A percentile compares a stretch with the other conserved stretches of the same genome.
Conservation (phyloP, 2,888 invertebrate genomes). For the Nipponacmea schrenckii region DNA sequence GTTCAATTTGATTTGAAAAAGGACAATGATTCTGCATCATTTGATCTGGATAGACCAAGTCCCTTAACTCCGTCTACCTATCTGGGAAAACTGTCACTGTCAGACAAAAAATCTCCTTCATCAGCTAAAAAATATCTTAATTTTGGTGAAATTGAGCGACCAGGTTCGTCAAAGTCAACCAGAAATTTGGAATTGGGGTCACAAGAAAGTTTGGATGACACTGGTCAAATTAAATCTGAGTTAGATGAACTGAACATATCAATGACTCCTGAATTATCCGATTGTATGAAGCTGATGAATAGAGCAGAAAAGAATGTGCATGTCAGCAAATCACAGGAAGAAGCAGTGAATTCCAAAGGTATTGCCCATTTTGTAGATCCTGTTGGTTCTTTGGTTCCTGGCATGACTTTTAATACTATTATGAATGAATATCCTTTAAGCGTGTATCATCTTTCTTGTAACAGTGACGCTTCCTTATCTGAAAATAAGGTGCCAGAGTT, state of each 20-base stretch:
- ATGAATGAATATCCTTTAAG: too few species aligned
- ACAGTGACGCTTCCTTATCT: too few species aligned
- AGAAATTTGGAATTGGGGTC: background rate
- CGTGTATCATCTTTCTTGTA: too few species aligned
- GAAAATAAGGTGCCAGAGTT: too few species aligned
- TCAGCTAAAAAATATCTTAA: slow-evolving; percentile 26
- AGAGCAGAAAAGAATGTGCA: slow-evolving; percentile 61
- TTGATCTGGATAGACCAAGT: slow-evolving; percentile 59
- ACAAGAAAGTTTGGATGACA: slow-evolving; percentile 41
- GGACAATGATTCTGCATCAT: slow-evolving; percentile 46
- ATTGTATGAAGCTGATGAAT: slow-evolving; percentile 62
- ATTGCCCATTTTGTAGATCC: slow-evolving; percentile 1
- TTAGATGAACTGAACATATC: slow-evolving; percentile 55
- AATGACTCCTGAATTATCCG: slow-evolving; percentile 61
- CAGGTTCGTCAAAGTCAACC: background rate
- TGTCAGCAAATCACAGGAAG: slow-evolving; percentile 13
- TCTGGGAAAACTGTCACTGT: slow-evolving; percentile 22
- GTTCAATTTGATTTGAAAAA: slow-evolving; percentile 51
- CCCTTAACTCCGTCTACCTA: slow-evolving; percentile 40
- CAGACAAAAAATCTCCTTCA: slow-evolving; percentile 33
- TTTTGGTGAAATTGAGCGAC: slow-evolving; percentile 10
- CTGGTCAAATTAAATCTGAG: slow-evolving; percentile 48
- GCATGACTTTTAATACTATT: background rate
- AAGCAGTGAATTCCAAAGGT: background rate
- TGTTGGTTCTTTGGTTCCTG: background rate